Evolutionary conservation across 1,140 invertebrate genomes (phyloP).

Genomic region (Mylabris phalerata): DNA sequence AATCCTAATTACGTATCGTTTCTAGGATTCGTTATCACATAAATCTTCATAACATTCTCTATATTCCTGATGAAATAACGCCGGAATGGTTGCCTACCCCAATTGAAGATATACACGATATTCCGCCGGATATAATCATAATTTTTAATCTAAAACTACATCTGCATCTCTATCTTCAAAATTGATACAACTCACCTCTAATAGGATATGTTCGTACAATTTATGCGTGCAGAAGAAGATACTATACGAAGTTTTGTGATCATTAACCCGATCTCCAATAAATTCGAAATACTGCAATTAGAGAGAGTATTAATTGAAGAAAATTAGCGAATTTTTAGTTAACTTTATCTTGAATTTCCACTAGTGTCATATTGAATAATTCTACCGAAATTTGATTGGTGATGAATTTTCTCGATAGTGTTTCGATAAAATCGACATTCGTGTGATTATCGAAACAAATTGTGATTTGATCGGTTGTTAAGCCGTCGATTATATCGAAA

Average conservation of each 20-base stretch:
- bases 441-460: constrained; percentile 23
- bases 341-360: constrained; percentile 27
- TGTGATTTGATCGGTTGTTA: constrained; percentile 17
- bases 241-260: constrained; percentile 14
- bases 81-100: constrained; percentile 25
- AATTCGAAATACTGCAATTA: constrained; percentile 25
- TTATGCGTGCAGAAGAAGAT: constrained; percentile 24
- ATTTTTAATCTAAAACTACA: constrained; percentile 29
- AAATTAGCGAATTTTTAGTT: too few species aligned
- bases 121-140: constrained; percentile 34
- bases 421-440: constrained; percentile 14
- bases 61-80: constrained; percentile 34
- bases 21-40: constrained; percentile 51
- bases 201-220: constrained; percentile 27
- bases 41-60: constrained; percentile 33
- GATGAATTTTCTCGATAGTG: constrained; percentile 8
- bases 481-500: constrained; percentile 22
- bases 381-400: constrained; percentile 6
- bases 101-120: constrained; percentile 37
- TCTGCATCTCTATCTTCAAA: neutral
- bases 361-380: constrained; percentile 24
- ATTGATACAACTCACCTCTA: constrained; percentile 17
- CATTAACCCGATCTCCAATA: constrained; percentile 18
- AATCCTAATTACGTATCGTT: constrained; percentile 45
- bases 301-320: too few species aligned